phyloP scores from a whole-genome alignment of 2,113 vertebrate species.

The Sapayoa aenigma region DNA sequence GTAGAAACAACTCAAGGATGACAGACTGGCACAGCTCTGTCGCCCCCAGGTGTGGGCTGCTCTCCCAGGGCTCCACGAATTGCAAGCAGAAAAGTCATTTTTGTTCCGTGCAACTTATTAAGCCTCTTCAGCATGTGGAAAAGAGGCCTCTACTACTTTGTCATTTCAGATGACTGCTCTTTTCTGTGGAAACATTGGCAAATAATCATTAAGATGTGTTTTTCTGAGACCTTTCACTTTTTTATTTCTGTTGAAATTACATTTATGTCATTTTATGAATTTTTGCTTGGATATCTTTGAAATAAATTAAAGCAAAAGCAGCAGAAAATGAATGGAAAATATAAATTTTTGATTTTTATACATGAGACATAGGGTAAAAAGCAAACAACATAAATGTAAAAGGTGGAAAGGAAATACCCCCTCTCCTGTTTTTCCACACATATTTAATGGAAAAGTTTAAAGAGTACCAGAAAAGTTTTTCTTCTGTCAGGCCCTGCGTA shows the following conservation, averaged over 20 bases:
- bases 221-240: background rate
- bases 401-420: background rate
- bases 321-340: background rate
- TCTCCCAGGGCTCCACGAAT: background rate
- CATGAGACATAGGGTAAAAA: background rate
- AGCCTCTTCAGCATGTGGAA: background rate
- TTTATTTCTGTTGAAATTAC: background rate
- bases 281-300: background rate
- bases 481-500: background rate
- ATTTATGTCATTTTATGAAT: background rate
- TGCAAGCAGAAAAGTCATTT: background rate
- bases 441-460: background rate
- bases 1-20: background rate
- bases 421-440: background rate
- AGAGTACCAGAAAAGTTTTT: background rate
- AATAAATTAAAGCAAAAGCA: background rate
- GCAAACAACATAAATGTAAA: background rate
- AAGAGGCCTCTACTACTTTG: background rate
- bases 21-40: conserved; percentile 32
- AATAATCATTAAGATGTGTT: background rate
- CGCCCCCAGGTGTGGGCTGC: background rate
- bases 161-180: conserved; percentile 11
- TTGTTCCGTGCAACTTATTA: background rate
- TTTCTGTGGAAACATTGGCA: background rate
- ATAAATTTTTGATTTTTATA: background rate